A percentile compares a stretch with the other conserved stretches of the same genome.
These are phyloP conservation scores for Venustoraphidia nigricollis DNA, from an alignment of 2,888 invertebrate genomes.

Conservation along the genomic window DNA sequence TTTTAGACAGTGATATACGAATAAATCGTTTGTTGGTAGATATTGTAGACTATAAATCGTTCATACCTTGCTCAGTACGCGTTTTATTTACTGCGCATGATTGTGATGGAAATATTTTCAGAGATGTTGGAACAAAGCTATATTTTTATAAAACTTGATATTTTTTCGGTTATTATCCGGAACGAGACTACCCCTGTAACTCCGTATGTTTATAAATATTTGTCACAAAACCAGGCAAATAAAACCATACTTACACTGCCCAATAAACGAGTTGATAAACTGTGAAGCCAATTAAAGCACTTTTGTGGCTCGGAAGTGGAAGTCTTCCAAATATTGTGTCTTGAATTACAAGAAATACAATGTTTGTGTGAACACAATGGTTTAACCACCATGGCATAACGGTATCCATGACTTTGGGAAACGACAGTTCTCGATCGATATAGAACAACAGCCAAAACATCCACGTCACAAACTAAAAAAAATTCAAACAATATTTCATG, in stretches of 20 bases:
- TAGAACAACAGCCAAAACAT: constrained; percentile 39
- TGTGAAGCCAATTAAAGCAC: not conserved
- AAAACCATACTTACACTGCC: constrained; percentile 1
- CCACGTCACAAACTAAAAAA: constrained; percentile 32
- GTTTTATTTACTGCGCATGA: too few species aligned
- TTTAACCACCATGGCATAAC: constrained; percentile 41
- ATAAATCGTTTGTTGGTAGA: too few species aligned
- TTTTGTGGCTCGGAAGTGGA: constrained; percentile 9
- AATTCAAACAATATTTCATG: not conserved
- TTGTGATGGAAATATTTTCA: too few species aligned
- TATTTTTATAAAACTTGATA: too few species aligned
- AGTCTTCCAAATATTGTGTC: constrained; percentile 26
- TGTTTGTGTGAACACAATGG: constrained; percentile 40
- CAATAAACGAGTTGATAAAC: not conserved
- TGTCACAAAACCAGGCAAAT: too few species aligned
- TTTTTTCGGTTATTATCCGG: too few species aligned
- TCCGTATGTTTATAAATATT: too few species aligned
- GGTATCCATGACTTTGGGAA: constrained; percentile 32
- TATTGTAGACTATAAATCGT: too few species aligned
- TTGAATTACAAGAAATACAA: constrained; percentile 29
- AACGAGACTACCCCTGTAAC: too few species aligned
- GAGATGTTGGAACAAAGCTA: too few species aligned
- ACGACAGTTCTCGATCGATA: constrained; percentile 38
- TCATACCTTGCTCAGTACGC: too few species aligned
- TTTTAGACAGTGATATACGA: too few species aligned